Conservation (phyloP, 2,888 invertebrate genomes). For the Didymodactylos carnosus region DNA sequence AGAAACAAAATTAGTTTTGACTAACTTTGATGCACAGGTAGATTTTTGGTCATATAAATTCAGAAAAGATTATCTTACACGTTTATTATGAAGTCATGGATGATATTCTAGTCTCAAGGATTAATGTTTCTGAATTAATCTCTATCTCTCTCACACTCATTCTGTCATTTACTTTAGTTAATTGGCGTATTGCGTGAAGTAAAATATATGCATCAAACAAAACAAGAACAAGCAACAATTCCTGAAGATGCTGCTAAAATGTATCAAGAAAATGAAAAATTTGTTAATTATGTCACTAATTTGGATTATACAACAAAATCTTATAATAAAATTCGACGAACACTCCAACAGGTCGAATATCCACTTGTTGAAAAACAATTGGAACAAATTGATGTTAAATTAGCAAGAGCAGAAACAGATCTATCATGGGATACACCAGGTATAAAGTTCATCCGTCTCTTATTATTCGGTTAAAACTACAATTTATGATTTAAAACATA, state of each 20-base stretch:
- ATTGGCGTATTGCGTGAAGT: conserved; percentile 67
- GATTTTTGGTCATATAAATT: conserved; percentile 15
- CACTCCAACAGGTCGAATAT: conserved; percentile 63
- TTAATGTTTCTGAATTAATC: no score
- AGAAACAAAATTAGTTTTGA: conserved; percentile 45
- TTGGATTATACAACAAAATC: conserved; percentile 37
- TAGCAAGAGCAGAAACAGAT: conserved; percentile 55
- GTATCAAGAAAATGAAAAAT: conserved; percentile 55
- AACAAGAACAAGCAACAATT: conserved; percentile 42
- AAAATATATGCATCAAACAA: conserved; percentile 50
- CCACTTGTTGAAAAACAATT: conserved; percentile 64
- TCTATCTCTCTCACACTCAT: conserved; percentile 19
- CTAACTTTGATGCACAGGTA: conserved; percentile 64
- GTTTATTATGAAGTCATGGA: no score
- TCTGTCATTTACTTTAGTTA: no score
- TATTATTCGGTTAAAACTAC: no score
- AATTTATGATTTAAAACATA: no score
- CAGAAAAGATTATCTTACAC: no score
- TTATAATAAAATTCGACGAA: conserved; percentile 63
- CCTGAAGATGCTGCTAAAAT: conserved; percentile 51
- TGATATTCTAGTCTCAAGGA: no score
- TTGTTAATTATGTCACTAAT: conserved; percentile 49
- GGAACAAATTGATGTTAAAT: conserved; percentile 57
- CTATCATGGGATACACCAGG: conserved; percentile 69
- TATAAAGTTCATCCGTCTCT: no score